Percentiles rank a stretch among this genome's conserved stretches.
phyloP scores from a whole-genome alignment of 2,797 vertebrate genomes.

The Falco biarmicus region DNA sequence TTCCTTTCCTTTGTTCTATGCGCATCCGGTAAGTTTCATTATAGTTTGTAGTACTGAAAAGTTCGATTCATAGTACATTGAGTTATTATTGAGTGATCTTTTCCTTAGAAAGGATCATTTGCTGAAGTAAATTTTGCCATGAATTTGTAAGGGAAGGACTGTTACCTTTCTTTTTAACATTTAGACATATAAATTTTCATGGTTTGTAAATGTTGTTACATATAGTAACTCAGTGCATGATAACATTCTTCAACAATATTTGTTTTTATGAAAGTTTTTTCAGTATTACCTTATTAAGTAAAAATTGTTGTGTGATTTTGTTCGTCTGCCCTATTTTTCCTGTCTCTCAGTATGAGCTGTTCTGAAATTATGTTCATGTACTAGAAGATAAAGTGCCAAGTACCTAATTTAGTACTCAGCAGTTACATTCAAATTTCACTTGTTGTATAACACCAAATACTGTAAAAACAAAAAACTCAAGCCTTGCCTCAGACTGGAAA shows the following conservation, averaged over 20 bases:
- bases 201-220: not conserved
- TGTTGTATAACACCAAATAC: constrained; percentile 47
- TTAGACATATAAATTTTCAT: not conserved
- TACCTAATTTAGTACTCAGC: constrained; percentile 58
- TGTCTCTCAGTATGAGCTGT: constrained; percentile 48
- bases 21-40: not conserved
- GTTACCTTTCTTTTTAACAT: not conserved
- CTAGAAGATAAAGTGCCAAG: constrained; percentile 55
- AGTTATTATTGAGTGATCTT: not conserved
- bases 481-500: not conserved
- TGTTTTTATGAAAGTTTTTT: not conserved
- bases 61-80: not conserved
- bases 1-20: not conserved
- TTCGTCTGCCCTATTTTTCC: constrained; percentile 49
- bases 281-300: constrained; percentile 58
- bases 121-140: not conserved
- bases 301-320: not conserved
- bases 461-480: not conserved
- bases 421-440: constrained; percentile 49
- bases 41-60: not conserved
- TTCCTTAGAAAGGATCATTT: not conserved
- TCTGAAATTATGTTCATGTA: constrained; percentile 60
- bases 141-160: fast-evolving
- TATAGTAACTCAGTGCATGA: not conserved
- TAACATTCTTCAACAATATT: not conserved